These are phyloP conservation scores for Corapipo altera DNA, from an alignment of 2,113 vertebrate genomes.

Conservation along the genomic window DNA sequence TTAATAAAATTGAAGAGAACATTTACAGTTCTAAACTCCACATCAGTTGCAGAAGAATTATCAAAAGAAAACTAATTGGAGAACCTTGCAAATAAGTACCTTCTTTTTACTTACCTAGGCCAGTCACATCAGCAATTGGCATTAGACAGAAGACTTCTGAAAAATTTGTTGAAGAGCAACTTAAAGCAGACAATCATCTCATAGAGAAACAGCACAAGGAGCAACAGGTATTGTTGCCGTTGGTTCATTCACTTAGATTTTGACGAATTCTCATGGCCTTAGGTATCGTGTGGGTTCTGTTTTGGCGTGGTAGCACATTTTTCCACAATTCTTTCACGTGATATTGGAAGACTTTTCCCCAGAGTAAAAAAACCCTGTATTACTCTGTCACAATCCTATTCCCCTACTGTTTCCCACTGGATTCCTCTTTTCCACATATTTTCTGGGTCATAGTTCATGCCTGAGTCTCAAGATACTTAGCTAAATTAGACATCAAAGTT, in stretches of 20 bases:
- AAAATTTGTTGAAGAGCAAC: conserved; percentile 56
- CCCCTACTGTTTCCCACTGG: not conserved
- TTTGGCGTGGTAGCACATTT: not conserved
- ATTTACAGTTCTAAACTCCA: not conserved
- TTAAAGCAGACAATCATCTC: conserved; percentile 33
- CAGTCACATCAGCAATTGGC: conserved; percentile 34
- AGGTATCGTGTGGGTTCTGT: not conserved
- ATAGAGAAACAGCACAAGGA: not conserved
- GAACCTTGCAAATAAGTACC: not conserved
- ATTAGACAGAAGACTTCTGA: conserved; percentile 54
- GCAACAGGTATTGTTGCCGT: conserved; percentile 29
- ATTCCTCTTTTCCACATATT: not conserved
- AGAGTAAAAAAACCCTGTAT: not conserved
- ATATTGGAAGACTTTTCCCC: not conserved
- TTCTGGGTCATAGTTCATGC: not conserved
- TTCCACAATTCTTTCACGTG: not conserved
- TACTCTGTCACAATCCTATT: not conserved
- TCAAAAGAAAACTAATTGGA: not conserved
- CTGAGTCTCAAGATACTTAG: not conserved
- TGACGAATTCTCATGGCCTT: not conserved
- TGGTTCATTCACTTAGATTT: not conserved
- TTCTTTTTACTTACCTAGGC: conserved; percentile 24
- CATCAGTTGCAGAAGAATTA: not conserved
- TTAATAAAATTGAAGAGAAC: not conserved
- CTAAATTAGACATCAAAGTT: not conserved